phyloP scores from a whole-genome alignment of 2,113 vertebrate genomes.

The Alexandromys fortis region DNA sequence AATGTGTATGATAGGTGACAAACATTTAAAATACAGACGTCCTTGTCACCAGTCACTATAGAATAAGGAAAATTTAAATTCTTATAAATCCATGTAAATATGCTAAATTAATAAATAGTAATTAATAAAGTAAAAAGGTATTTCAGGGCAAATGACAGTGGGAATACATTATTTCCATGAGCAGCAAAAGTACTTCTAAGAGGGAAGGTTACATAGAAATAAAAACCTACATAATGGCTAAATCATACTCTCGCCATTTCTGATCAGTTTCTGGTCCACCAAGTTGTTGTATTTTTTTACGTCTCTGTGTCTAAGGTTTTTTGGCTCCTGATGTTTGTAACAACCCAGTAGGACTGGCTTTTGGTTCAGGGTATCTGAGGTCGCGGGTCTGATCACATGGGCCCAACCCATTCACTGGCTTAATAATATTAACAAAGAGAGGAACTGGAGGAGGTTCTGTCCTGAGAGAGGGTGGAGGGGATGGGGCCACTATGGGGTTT shows the following conservation, averaged over 20 bases:
- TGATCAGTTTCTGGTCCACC: not conserved
- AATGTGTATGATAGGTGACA: not conserved
- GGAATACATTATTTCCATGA: not conserved
- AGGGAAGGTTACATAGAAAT: not conserved
- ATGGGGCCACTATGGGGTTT: not conserved
- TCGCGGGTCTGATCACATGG: not conserved
- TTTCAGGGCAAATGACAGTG: not conserved
- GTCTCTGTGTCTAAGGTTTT: not conserved
- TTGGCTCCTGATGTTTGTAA: not conserved
- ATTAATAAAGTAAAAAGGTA: not conserved
- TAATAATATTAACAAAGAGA: not conserved
- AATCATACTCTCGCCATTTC: not conserved
- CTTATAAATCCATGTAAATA: not conserved
- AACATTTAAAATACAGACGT: not conserved
- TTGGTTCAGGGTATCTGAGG: slow-evolving; percentile 5
- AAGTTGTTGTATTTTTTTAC: not conserved
- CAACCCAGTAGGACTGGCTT: not conserved
- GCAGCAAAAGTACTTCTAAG: not conserved
- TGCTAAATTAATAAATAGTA: not conserved
- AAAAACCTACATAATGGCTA: not conserved
- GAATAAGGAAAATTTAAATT: not conserved
- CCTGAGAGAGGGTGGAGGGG: not conserved
- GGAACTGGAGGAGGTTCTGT: not conserved
- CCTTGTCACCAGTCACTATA: not conserved
- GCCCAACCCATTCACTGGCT: not conserved